Evolutionary conservation across 2,888 invertebrate species (phyloP).

Genomic region (Pediacus dermestoides): DNA sequence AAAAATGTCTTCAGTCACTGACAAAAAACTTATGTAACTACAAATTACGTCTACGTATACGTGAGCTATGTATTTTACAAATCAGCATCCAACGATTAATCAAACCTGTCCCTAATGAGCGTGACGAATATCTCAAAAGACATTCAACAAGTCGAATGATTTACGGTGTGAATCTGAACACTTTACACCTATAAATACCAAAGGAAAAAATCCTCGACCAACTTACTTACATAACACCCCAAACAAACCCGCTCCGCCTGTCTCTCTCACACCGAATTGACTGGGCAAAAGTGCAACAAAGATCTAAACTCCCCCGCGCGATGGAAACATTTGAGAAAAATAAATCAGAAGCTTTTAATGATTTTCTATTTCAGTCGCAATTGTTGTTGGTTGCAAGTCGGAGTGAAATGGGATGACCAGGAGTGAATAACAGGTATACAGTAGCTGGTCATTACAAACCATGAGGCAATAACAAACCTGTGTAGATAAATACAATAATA

Average conservation of each 20-base stretch:
- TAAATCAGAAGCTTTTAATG: too few relatives aligned
- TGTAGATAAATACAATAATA: conserved; percentile 38
- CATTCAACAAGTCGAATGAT: conserved; percentile 37
- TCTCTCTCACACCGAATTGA: too few relatives aligned
- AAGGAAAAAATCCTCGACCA: conserved; percentile 11
- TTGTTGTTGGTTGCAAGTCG: conserved; percentile 1
- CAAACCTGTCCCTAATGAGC: conserved; percentile 30
- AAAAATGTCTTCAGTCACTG: too few relatives aligned
- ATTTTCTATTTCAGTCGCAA: conserved; percentile 1
- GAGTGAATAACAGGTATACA: conserved; percentile 15
- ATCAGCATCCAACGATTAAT: too few relatives aligned
- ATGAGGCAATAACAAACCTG: conserved; percentile 40
- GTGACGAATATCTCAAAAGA: conserved; percentile 28
- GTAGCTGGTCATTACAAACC: conserved; percentile 41
- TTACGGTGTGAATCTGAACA: conserved; percentile 33
- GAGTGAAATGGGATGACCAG: background rate
- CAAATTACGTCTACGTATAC: too few relatives aligned
- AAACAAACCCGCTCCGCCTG: too few relatives aligned
- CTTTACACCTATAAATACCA: conserved; percentile 15
- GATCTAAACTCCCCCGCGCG: too few relatives aligned
- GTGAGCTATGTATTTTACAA: too few relatives aligned
- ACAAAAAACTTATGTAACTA: too few relatives aligned
- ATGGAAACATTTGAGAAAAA: too few relatives aligned
- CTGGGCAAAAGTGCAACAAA: too few relatives aligned
- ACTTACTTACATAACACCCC: too few relatives aligned